Evolutionary conservation across 1,140 invertebrate species (phyloP), one percentile per base, ranked within the genome.

Genomic region (Piezodorus guildinii): DNA sequence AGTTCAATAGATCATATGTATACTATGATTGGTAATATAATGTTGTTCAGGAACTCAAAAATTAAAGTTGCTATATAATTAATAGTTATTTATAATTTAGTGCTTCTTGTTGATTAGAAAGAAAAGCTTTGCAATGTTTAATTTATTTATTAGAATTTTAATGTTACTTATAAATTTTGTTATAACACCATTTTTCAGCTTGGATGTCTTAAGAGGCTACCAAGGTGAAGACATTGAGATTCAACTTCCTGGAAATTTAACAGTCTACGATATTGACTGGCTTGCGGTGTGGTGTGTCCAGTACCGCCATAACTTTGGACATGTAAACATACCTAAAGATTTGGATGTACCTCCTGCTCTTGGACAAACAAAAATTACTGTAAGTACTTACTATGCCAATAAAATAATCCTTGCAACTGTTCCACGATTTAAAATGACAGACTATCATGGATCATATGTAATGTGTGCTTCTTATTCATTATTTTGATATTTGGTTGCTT

Each of bases 261-360:
- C 91, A 0, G 87, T 93, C 6, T 89, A 91, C 73, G 89, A 94
- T 73, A 91, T 96, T 60, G 88, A 94, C 72, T 95, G 90, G 90
- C 76, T 95, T n/a, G 80, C 87, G 0, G 84, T 95, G 0, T 96
- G 90, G 89, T 91, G 89, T 72, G 84, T 91, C 10, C 78, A 85
- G 72, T 90, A 88, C 72, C 78, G 83, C 34, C 88, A 94, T 69
- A 94, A 94, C 77, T 94, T 94, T 70, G 92, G 92, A 0, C 88
- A 94, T 68, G 90, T 94, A 1, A 78, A 84, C 66, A 90, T 96
- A 62, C 91, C 92, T 0, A 86, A 89, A 72, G 87, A 91, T 69
- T 73, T 94, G 63, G 89, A 94, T 69, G 89, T 96, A 3, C 92
- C 92, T 0, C 91, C 91, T 0, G 88, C 89, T 1, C 74, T 93